phyloP scores from a whole-genome alignment of 1,140 invertebrate genomes.

The Drosophila setifemur region DNA sequence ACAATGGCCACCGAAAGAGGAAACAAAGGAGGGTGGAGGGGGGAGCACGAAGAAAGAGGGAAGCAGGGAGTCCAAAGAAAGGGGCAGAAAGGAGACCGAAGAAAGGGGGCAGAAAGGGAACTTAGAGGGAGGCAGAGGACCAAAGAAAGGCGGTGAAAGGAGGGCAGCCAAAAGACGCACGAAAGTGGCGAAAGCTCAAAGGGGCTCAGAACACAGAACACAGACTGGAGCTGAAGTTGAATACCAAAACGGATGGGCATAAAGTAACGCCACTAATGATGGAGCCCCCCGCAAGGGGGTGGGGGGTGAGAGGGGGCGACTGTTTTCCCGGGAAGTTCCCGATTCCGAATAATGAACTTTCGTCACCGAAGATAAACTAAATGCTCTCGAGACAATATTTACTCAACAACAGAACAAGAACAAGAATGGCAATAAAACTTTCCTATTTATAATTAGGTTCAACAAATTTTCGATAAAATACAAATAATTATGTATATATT shows the following conservation, averaged over 20 bases:
- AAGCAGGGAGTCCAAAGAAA: too few relatives aligned
- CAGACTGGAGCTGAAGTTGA: slow-evolving; percentile 38
- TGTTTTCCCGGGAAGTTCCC: too few relatives aligned
- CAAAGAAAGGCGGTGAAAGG: slow-evolving; percentile 3
- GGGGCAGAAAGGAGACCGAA: not conserved
- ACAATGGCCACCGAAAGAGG: slow-evolving; percentile 8
- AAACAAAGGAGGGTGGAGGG: slow-evolving; percentile 18
- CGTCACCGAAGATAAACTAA: too few relatives aligned
- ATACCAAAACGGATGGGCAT: slow-evolving; percentile 66
- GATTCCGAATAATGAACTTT: too few relatives aligned
- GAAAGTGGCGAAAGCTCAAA: slow-evolving; percentile 43
- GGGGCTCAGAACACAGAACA: slow-evolving; percentile 3
- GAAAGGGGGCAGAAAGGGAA: slow-evolving; percentile 2
- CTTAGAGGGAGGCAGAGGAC: not conserved
- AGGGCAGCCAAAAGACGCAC: slow-evolving; percentile 27
- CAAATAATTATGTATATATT: too few relatives aligned
- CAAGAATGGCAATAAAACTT: too few relatives aligned
- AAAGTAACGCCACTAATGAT: slow-evolving; percentile 75
- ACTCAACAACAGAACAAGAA: too few relatives aligned
- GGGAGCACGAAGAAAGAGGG: not conserved
- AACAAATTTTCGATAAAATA: too few relatives aligned
- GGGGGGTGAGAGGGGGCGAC: not conserved
- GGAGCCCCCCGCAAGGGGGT: slow-evolving; percentile 48
- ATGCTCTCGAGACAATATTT: too few relatives aligned
- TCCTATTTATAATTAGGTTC: too few relatives aligned